These are phyloP conservation scores for Apteryx owenii DNA, from an alignment of 2,113 vertebrate genomes.

Conservation along the genomic window DNA sequence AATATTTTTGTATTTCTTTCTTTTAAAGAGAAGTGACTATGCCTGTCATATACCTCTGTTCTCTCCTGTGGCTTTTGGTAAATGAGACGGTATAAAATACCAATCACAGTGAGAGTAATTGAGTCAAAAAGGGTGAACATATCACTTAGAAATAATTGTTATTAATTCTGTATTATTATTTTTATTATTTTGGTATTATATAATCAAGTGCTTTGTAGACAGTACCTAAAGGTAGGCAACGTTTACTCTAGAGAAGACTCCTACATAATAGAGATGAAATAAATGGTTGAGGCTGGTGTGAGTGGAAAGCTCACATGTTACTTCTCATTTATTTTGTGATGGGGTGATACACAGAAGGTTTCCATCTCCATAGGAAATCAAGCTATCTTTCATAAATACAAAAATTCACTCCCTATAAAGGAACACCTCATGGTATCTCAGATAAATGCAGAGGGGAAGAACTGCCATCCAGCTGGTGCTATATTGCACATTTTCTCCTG, in stretches of 20 bases:
- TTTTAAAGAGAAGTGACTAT: not conserved
- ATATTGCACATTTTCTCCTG: not conserved
- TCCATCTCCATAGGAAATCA: not conserved
- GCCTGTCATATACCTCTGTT: not conserved
- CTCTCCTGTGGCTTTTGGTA: not conserved
- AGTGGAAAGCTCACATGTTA: not conserved
- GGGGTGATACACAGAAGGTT: not conserved
- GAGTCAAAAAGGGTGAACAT: not conserved
- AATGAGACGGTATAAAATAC: not conserved
- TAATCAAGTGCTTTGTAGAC: not conserved
- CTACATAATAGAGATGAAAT: not conserved
- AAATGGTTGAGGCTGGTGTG: not conserved
- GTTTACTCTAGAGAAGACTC: not conserved
- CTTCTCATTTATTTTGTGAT: not conserved
- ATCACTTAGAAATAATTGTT: not conserved
- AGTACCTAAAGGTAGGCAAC: not conserved
- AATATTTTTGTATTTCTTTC: not conserved
- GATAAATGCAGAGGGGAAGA: not conserved
- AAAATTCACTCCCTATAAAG: not conserved
- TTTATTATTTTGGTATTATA: not conserved
- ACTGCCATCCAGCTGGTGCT: not conserved
- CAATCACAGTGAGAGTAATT: not conserved
- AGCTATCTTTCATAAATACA: not conserved
- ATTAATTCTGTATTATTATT: not conserved
- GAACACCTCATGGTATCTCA: not conserved